Evolutionary conservation across 2,797 vertebrate species (phyloP).

Genomic region (Bradypodion pumilum): DNA sequence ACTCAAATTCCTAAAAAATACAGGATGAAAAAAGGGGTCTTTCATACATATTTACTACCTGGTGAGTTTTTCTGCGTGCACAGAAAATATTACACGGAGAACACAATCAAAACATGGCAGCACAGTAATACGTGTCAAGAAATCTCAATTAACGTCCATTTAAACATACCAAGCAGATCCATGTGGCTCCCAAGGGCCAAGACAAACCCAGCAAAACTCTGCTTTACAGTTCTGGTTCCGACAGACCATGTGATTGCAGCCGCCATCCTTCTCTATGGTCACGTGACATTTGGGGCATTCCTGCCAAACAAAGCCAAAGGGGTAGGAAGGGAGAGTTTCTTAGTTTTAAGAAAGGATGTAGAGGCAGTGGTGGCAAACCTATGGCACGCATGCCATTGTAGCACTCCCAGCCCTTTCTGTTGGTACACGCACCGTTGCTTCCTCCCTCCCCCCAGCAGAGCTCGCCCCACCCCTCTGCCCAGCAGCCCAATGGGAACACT

Average conservation of each 20-base stretch:
- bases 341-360: not conserved
- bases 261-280: constrained; percentile 98
- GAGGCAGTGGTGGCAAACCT: too few relatives aligned
- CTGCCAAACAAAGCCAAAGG: constrained; percentile 73
- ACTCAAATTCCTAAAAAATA: not conserved
- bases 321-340: not conserved
- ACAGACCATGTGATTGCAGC: constrained; percentile 99
- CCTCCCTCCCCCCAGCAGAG: too few relatives aligned
- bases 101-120: not conserved
- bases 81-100: not conserved
- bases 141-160: not conserved
- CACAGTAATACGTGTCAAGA: too few relatives aligned
- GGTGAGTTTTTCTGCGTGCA: not conserved
- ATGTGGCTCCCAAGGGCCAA: constrained; percentile 98
- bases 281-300: constrained; percentile 99
- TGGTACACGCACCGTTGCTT: too few relatives aligned
- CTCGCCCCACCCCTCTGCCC: too few relatives aligned
- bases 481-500: too few relatives aligned
- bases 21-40: not conserved
- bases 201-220: constrained; percentile 99
- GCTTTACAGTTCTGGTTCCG: constrained; percentile 99
- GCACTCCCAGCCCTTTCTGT: too few relatives aligned
- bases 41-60: not conserved
- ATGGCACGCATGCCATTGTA: too few relatives aligned
- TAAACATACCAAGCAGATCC: constrained; percentile 95